Evolutionary conservation across 2,888 invertebrate species (phyloP).

Genomic region (Ennomos fuscantarius): DNA sequence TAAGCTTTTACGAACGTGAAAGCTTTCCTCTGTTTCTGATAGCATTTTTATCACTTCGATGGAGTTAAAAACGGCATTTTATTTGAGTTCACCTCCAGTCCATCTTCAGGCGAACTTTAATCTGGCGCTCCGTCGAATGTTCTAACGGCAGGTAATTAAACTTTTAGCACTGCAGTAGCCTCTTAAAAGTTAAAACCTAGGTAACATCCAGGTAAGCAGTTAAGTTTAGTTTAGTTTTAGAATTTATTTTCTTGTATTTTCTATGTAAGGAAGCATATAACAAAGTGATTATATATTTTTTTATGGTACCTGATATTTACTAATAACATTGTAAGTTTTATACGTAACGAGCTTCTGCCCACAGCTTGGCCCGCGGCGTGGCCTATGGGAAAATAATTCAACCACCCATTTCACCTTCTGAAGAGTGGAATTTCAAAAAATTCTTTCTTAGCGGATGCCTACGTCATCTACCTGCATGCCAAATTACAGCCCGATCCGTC

Average conservation of each 20-base stretch:
- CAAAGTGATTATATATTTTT: too few relatives aligned
- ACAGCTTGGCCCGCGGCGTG: too few relatives aligned
- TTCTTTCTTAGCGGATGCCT: too few relatives aligned
- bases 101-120: conserved; percentile 17
- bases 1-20: conserved; percentile 44
- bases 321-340: too few relatives aligned
- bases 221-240: conserved; percentile 11
- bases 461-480: too few relatives aligned
- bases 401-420: too few relatives aligned
- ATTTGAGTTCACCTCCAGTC: conserved; percentile 15
- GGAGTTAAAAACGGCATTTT: conserved; percentile 35
- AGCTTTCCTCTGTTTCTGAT: conserved; percentile 56
- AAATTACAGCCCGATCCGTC: too few relatives aligned
- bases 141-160: conserved; percentile 35
- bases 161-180: conserved; percentile 24
- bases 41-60: conserved; percentile 47
- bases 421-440: too few relatives aligned
- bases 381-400: too few relatives aligned
- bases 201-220: conserved; percentile 2
- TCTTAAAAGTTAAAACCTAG: conserved; percentile 14
- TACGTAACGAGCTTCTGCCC: too few relatives aligned
- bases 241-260: neutral
- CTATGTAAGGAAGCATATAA: too few relatives aligned
- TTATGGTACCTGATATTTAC: too few relatives aligned
- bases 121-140: conserved; percentile 24